Percentiles rank a stretch among this genome's conserved stretches.
Evolutionary conservation across 2,797 vertebrate species (phyloP).

Genomic region (Sarcoramphus papa): DNA sequence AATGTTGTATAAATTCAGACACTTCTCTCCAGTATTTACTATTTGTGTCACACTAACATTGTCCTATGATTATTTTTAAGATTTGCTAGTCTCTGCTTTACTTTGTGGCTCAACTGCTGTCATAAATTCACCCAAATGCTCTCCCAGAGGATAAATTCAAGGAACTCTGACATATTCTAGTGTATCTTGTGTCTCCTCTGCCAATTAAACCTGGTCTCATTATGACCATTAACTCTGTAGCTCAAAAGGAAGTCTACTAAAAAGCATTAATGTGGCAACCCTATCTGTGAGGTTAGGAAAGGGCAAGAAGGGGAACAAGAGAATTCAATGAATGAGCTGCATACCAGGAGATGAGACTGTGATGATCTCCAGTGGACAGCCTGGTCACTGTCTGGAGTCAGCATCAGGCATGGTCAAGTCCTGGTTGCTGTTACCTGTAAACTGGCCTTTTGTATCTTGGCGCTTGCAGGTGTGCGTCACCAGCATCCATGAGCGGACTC

Average conservation of each 20-base stretch:
- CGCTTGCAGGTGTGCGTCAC: neutral
- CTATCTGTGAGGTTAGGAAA: neutral
- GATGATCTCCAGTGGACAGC: neutral
- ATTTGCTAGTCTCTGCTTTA: constrained; percentile 6
- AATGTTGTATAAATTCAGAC: neutral
- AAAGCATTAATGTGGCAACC: neutral
- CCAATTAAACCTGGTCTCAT: neutral
- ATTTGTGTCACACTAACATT: neutral
- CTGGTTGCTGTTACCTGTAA: neutral
- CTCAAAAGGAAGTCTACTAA: neutral
- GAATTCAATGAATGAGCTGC: neutral
- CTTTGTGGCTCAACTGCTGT: neutral
- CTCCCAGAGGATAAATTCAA: neutral
- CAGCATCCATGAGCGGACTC: neutral
- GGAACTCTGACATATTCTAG: neutral
- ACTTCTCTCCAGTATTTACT: neutral
- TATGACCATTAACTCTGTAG: neutral
- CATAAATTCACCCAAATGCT: neutral
- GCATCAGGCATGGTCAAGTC: fast-evolving
- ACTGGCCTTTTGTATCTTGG: neutral
- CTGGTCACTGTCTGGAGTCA: neutral
- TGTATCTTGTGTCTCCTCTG: neutral
- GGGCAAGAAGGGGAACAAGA: fast-evolving
- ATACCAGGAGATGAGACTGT: neutral
- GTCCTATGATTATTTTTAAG: neutral